Conservation (phyloP, 1,140 invertebrate genomes). For the Pseudomyrmex dendroicus region DNA sequence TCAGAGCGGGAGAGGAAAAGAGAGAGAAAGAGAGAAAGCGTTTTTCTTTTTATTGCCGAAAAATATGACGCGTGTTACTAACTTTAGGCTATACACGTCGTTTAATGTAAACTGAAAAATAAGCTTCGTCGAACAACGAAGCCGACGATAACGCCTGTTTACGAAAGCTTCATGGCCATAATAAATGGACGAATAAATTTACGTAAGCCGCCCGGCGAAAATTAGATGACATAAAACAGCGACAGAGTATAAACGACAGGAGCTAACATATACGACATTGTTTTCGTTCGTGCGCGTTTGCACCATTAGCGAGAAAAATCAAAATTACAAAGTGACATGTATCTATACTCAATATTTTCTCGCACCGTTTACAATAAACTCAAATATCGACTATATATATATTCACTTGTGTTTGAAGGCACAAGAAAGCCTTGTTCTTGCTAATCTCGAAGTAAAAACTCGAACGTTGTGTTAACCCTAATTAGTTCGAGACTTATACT, state of each 20-base stretch:
- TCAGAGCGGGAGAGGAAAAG: no score
- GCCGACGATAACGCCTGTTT: constrained; percentile 46
- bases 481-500: constrained; percentile 30
- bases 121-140: constrained; percentile 39
- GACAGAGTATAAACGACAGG: constrained; percentile 52
- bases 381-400: no score
- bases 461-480: constrained; percentile 22
- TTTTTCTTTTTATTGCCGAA: constrained; percentile 23
- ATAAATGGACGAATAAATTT: constrained; percentile 59
- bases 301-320: constrained; percentile 31
- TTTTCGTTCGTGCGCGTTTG: constrained; percentile 22
- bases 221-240: constrained; percentile 52
- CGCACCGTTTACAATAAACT: no score
- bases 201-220: constrained; percentile 43
- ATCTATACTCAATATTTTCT: no score
- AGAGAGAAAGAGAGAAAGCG: background rate
- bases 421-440: no score
- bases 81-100: background rate
- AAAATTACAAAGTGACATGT: no score
- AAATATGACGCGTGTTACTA: background rate
- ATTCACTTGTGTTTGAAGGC: no score
- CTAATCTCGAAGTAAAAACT: background rate
- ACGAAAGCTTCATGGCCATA: constrained; percentile 36
- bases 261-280: constrained; percentile 30
- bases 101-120: constrained; percentile 32